Evolutionary conservation across 2,113 vertebrate genomes (phyloP), one percentile per base, ranked within the genome.

Genomic region (Odontesthes bonariensis): DNA sequence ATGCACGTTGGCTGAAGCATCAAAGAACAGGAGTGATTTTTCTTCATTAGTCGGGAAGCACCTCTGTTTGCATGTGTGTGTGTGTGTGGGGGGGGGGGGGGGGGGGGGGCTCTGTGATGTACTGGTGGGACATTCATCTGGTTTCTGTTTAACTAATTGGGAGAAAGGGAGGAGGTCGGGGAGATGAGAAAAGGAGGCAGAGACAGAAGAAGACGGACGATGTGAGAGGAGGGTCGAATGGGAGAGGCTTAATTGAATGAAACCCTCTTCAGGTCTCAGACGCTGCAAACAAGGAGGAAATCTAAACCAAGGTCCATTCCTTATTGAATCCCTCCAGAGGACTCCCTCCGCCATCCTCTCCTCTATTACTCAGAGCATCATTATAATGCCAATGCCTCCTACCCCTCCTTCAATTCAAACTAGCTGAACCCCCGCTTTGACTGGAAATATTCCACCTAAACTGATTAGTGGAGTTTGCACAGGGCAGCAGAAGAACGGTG

Each of bases 221-320:
- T 75, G 77, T 66, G 75, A 83, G 80, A 78, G 75, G 69, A 77
- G 61, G 66, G 67, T 70, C 35, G 12, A 85, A 81, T 80, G 56
- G 68, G 63, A 78, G 85, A 82, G 55, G 46, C 65, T n/a, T 89
- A 92, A 93, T 92, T 88, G 83, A 93, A 90, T 92, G 66, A 91
- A 89, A 84, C 33, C 69, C 63, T 83, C 83, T 83, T 32, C 66
- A 75, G 64, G 73, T 83, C 78, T 85, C 72, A 76, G 77, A 85
- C 66, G 79, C 77, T 58, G 54, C 86, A 90, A 88, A 89, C 80
- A 91, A 63, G 65, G 63, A 76, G 64, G 83, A 77, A 71, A 88
- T 82, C 76, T 75, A 88, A 90, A 87, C 58, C 66, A 6, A 70
- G 47, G 46, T 56, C 59, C 69, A 53, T 61, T 62, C 40, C 73